A percentile compares a stretch with the other conserved stretches of the same genome.
phyloP scores from a whole-genome alignment of 2,888 invertebrate species.

The Aquatica leii region DNA sequence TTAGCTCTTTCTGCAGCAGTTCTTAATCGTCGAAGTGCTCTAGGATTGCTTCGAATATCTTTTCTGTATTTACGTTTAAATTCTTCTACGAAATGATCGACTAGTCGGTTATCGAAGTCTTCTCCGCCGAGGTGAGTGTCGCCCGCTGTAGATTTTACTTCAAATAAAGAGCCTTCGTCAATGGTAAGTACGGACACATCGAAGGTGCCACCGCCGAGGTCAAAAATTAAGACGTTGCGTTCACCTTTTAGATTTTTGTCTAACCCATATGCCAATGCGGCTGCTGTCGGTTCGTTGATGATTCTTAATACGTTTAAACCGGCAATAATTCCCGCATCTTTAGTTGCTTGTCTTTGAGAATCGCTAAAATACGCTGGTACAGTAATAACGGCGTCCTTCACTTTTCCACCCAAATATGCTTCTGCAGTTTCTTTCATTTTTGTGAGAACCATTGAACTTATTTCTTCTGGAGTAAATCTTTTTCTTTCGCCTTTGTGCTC shows the following conservation, averaged over 20 bases:
- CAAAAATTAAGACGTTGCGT: constrained; percentile 66
- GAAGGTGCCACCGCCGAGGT: too few species aligned
- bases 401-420: constrained; percentile 72
- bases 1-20: constrained; percentile 83
- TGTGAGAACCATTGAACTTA: too few species aligned
- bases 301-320: constrained; percentile 72
- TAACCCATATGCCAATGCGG: too few species aligned
- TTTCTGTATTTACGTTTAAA: constrained; percentile 77
- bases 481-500: constrained; percentile 72
- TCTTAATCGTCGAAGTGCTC: constrained; percentile 73
- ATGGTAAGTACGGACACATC: constrained; percentile 74
- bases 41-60: constrained; percentile 71
- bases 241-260: too few species aligned
- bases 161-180: constrained; percentile 67
- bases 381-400: constrained; percentile 80
- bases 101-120: constrained; percentile 68
- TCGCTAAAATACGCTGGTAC: too few species aligned
- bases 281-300: too few species aligned
- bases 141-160: constrained; percentile 65
- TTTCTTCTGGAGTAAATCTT: constrained; percentile 73
- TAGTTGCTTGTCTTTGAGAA: too few species aligned
- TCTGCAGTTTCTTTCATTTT: too few species aligned
- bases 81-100: constrained; percentile 73
- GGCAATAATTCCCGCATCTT: constrained; percentile 75
- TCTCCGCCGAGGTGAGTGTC: constrained; percentile 60